Evolutionary conservation across 2,888 invertebrate genomes (phyloP).

Genomic region (Scaptomyza reducta): DNA sequence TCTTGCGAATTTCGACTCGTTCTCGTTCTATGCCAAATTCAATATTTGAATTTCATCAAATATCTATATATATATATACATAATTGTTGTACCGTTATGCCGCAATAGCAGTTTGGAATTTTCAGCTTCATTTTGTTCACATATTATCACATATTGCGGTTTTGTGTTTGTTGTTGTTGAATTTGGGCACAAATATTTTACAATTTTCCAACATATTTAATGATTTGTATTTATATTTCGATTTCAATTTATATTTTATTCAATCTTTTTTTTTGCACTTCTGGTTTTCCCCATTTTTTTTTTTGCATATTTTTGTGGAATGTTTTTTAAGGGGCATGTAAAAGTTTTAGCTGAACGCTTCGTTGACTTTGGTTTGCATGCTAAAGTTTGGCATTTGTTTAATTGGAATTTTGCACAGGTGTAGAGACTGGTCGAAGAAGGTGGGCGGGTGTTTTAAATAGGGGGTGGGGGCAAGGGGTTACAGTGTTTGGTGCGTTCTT

Average conservation of each 20-base stretch:
- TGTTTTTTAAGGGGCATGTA: conserved; percentile 37
- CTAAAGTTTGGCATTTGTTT: conserved; percentile 74
- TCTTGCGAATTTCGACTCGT: conserved; percentile 9
- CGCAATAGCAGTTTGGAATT: conserved; percentile 14
- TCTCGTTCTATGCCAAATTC: conserved; percentile 4
- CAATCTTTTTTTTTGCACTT: neutral
- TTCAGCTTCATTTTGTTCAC: conserved; percentile 12
- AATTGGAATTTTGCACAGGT: conserved; percentile 67
- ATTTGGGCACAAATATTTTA: conserved; percentile 11
- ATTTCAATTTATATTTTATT: conserved; percentile 14
- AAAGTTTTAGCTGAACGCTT: conserved; percentile 62
- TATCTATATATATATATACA: conserved; percentile 6
- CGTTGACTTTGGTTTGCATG: conserved; percentile 53
- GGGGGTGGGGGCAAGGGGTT: neutral
- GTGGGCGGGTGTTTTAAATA: too few relatives aligned
- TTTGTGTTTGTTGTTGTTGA: conserved; percentile 3
- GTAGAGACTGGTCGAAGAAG: neutral
- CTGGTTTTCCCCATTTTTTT: neutral
- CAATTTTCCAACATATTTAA: conserved; percentile 23
- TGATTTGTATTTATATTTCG: conserved; percentile 18
- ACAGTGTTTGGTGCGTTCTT: neutral
- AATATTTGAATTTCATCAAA: conserved; percentile 26
- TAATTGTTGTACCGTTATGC: neutral
- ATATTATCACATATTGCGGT: neutral
- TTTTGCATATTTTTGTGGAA: conserved; percentile 9